Base-by-base conservation (phyloP, 2,888 invertebrate species). In the Perithous albicinctus region DNA sequence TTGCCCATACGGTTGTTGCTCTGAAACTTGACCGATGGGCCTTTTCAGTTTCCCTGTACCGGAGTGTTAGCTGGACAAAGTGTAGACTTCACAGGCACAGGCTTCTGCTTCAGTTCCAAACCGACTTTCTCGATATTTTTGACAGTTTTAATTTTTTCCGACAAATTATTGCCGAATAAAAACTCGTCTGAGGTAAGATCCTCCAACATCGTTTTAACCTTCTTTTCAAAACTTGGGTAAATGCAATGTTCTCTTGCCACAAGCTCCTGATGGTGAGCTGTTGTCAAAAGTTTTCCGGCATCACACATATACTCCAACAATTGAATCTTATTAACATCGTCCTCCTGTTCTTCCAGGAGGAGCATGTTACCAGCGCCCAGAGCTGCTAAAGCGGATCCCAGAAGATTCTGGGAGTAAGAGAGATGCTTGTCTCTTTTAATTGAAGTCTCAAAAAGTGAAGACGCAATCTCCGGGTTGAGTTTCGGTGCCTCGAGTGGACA, bases 91-190 rank as follows among this genome's bases (percentile, higher is more conserved):
- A 32, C 32, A 32, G 32, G 32, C 32, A 2, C 32, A 32, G 32
- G 32, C 32, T 32, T 32, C 32, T 32, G 32, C 26, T 83, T 81
- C 38, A 82, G 46, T 48, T 82, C 79, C 56, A 75, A 69, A 10
- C 78, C 74, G 8, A 66, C 56, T 43, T 80, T 84, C 20, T 80
- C 82, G 7, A 82, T 69, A 1, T 72, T 64, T 35, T 84, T 83
- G 43, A 72, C 79, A n/a, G 76, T 51, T 51, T 83, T 83, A 43
- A 85, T 46, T 77, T 82, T 86, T 46, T 81, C 82, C 6, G 64
- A 20, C 15, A 85, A 43, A 41, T 85, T 70, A 10, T 81, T 82
- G 4, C 83, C 84, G 78, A 85, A 86, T 26, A 84, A 51, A 20
- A 46, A 78, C 29, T 29, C 43, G 20, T 59, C 81, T 38, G 77